Evolutionary conservation across 1,140 invertebrate genomes (phyloP), one percentile per base, ranked within the genome.

Genomic region (Tetranychus cinnabarinus): DNA sequence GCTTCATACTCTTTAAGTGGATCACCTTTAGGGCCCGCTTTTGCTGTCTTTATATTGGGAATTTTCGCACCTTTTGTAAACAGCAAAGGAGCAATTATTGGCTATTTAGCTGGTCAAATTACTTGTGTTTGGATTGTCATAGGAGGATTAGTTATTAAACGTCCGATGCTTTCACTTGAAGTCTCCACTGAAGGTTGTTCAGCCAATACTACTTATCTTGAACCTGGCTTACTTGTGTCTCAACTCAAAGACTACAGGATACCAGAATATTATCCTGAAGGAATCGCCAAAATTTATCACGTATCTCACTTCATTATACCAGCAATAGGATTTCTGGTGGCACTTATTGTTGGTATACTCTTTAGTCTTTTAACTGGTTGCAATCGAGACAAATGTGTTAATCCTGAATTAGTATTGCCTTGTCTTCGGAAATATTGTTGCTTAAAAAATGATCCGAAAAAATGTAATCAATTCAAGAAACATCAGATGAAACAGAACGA

Each of bases 1-100:
- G 55, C 55, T 8, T 35, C 55, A 4, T 56, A 56, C 39, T 42
- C 60, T 8, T 36, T 61, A 31, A 39, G 13, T 10, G 60, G 60
- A 37, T 39, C 60, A 34, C 36, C 45, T 8, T 33, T 46, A 8
- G 60, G 60, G 2, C 60, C 60, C 6, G 12, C 46, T 8, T 61
- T 61, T 12, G 60, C 34, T 35, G 37, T 61, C 8, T 61, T 61
- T 56, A 34, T 37, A 3, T 23, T 61, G 7, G 60, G 60, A 39
- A 56, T 61, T 8, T 56, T 61, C 23, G n/a, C 31, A 35, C 50
- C 60, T 6, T 61, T 52, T 47, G 50, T 37, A 8, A 61, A 61
- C 6, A 34, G 50, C n/a, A 56, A 56, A 2, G 60, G 60, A 23
- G 52, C 52, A 15, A 7, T 61, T n/a, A 42, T n/a, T 8, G 60